Conservation (phyloP, 2,888 invertebrate genomes). For the Drymonia ruficornis region DNA sequence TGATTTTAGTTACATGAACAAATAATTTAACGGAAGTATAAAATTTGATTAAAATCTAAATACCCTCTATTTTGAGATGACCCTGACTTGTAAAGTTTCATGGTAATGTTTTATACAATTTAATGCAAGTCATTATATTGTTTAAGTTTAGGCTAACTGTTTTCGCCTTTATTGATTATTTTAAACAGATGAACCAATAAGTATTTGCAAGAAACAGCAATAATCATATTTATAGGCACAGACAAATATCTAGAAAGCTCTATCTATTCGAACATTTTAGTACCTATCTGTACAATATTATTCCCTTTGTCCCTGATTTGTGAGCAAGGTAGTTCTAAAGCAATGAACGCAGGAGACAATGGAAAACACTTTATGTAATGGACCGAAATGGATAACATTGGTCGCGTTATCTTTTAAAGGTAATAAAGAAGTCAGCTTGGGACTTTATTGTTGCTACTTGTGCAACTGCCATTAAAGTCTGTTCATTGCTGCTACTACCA, state of each 20-base stretch:
- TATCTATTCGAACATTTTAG: constrained; percentile 15
- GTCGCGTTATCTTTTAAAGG: constrained; percentile 68
- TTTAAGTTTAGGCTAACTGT: neutral
- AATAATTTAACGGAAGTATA: neutral
- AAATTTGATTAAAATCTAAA: neutral
- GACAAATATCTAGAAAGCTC: constrained; percentile 15
- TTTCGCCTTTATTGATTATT: neutral
- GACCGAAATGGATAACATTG: constrained; percentile 66
- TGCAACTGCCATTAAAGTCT: constrained; percentile 51
- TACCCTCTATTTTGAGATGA: constrained; percentile 20
- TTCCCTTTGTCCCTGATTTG: constrained; percentile 34
- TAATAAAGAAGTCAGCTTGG: constrained; percentile 72
- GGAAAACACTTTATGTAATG: constrained; percentile 74
- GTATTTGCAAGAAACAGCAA: neutral
- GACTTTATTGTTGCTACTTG: constrained; percentile 66
- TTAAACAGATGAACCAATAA: neutral
- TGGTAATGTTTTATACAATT: constrained; percentile 24
- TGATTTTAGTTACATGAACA: neutral
- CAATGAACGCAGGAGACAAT: constrained; percentile 60
- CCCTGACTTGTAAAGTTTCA: constrained; percentile 31
- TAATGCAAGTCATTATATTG: constrained; percentile 28
- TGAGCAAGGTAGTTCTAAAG: constrained; percentile 31
- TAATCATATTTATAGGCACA: neutral
- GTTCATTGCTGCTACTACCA: constrained; percentile 5
- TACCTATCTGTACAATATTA: constrained; percentile 26